phyloP scores from a whole-genome alignment of 1,140 invertebrate species.

The Bombus pyrosoma region DNA sequence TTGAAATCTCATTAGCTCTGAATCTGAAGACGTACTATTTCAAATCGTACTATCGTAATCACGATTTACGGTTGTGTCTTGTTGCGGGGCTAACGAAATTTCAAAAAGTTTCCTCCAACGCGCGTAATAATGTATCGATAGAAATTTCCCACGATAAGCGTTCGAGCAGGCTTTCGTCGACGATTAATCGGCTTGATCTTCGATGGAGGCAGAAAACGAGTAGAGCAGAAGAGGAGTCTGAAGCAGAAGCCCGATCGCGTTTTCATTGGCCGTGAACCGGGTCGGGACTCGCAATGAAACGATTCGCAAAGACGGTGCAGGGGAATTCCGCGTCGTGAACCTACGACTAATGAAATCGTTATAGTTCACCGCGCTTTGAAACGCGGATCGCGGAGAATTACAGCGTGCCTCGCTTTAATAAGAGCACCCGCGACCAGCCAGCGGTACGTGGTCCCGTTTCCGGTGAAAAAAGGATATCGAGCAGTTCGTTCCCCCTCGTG shows the following conservation, averaged over 20 bases:
- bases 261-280: not conserved
- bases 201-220: not conserved
- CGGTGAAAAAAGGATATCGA: conserved; percentile 28
- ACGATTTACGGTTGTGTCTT: too few relatives aligned
- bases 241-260: conserved; percentile 1
- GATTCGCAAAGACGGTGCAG: not conserved
- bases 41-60: too few relatives aligned
- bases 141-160: too few relatives aligned
- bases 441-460: not conserved
- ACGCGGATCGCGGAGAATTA: conserved; percentile 19
- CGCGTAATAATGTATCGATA: too few relatives aligned
- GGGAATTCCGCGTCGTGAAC: not conserved
- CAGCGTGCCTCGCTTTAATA: conserved; percentile 6
- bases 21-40: too few relatives aligned
- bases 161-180: too few relatives aligned
- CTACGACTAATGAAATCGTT: conserved; percentile 28
- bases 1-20: too few relatives aligned
- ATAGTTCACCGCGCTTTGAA: conserved; percentile 18
- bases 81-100: too few relatives aligned
- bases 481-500: not conserved
- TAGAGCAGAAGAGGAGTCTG: not conserved
- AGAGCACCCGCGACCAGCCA: not conserved
- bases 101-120: too few relatives aligned
- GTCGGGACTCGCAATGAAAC: not conserved
- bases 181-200: not conserved